phyloP scores from a whole-genome alignment of 2,797 vertebrate species.

The Paedocypris micromegethes region DNA sequence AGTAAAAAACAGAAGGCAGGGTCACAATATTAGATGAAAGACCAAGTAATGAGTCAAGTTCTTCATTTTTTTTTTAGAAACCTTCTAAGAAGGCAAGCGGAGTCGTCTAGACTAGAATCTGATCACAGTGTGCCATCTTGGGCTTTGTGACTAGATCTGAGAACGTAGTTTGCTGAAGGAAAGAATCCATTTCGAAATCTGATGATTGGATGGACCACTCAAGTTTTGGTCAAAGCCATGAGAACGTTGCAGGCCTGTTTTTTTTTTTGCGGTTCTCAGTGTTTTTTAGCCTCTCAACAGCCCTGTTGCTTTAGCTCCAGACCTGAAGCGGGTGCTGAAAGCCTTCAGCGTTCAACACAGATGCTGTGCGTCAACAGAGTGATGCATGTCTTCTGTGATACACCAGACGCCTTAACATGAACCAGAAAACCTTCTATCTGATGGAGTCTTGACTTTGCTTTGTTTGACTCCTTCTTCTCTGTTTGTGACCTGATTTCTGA shows the following conservation, averaged over 20 bases:
- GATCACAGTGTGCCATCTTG: no score
- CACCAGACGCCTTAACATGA: conserved; percentile 76
- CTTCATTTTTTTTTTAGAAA: no score
- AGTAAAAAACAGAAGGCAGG: no score
- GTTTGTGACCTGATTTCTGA: not conserved
- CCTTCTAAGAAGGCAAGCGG: no score
- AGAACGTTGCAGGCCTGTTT: not conserved
- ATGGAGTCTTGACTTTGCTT: conserved; percentile 75
- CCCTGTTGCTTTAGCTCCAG: conserved; percentile 50
- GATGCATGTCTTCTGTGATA: conserved; percentile 75
- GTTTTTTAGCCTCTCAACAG: conserved; percentile 61
- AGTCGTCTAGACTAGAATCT: no score
- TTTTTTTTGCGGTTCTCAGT: conserved; percentile 33
- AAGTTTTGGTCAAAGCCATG: not conserved
- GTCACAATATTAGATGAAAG: no score
- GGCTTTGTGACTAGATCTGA: no score
- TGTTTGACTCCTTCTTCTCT: conserved; percentile 56
- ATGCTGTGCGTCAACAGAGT: conserved; percentile 64
- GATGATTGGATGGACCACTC: no score
- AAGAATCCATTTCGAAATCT: no score
- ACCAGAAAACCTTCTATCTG: conserved; percentile 88
- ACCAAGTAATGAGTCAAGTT: no score
- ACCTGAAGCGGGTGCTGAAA: conserved; percentile 71
- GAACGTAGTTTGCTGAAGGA: no score
- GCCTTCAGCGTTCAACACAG: conserved; percentile 51